Percentiles rank a stretch among this genome's conserved stretches.
Conservation (phyloP, 2,888 invertebrate species). For the Scaptomyza caliginosa region DNA sequence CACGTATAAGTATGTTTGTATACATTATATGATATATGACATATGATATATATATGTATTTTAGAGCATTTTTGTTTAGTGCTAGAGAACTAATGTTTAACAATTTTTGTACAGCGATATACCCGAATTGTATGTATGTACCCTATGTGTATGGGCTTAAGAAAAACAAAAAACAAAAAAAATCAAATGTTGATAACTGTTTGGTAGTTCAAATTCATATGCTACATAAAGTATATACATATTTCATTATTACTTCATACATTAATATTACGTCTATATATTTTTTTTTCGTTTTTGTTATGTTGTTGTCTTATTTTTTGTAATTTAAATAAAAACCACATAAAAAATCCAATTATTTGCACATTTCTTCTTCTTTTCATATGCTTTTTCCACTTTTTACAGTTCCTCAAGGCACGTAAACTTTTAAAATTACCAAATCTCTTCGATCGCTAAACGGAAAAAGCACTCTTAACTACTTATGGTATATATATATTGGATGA, state of each 20-base stretch:
- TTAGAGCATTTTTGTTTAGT: conserved; percentile 55
- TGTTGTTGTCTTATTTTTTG: conserved; percentile 25
- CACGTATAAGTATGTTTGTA: conserved; percentile 24
- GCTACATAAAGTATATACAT: conserved; percentile 25
- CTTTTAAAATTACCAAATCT: conserved; percentile 54
- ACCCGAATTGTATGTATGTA: conserved; percentile 17
- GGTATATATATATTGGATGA: background rate
- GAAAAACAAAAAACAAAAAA: conserved; percentile 8
- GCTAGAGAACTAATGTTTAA: conserved; percentile 48
- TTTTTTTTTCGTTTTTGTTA: conserved; percentile 1
- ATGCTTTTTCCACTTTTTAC: conserved; percentile 33
- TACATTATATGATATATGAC: conserved; percentile 10
- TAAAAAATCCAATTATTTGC: conserved; percentile 29
- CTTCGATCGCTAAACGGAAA: conserved; percentile 50
- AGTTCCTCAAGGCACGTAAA: conserved; percentile 66
- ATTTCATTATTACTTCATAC: conserved; percentile 40
- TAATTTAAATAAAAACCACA: conserved; percentile 46
- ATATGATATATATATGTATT: conserved; percentile 43
- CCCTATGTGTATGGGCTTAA: conserved; percentile 22
- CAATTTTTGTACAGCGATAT: conserved; percentile 52
- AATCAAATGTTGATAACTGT: conserved; percentile 35
- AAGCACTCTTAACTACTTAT: background rate
- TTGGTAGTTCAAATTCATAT: conserved; percentile 44
- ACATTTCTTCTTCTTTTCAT: background rate
- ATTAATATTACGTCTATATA: conserved; percentile 24